Evolutionary conservation across 2,888 invertebrate genomes (phyloP).

Genomic region (Platerodrilus igneus): DNA sequence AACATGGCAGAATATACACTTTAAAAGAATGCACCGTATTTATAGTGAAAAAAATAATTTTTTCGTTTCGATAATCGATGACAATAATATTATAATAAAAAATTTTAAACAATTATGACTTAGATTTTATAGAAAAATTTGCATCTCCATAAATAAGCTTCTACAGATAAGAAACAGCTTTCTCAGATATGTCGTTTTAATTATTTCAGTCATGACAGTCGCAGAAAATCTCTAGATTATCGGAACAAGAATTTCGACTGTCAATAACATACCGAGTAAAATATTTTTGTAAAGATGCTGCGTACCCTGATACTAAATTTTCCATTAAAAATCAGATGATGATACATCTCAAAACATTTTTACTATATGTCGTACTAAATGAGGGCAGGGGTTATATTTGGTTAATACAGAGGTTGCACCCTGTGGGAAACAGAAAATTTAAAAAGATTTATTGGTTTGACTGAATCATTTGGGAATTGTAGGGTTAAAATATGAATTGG

Average conservation of each 20-base stretch:
- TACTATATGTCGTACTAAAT: conserved; percentile 7
- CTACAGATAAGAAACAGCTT: conserved; percentile 9
- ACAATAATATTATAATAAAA: conserved; percentile 10
- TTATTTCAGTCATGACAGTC: conserved; percentile 12
- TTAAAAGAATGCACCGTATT: conserved; percentile 3
- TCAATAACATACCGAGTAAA: conserved; percentile 2
- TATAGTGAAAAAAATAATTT: conserved; percentile 13
- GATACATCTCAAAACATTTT: conserved; percentile 11
- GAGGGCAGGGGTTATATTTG: too few species aligned
- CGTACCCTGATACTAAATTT: conserved; percentile 7
- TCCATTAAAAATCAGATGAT: conserved; percentile 15
- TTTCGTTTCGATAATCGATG: conserved; percentile 16
- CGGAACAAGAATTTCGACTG: conserved; percentile 6
- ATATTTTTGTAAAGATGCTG: conserved; percentile 1
- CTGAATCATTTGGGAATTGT: too few species aligned
- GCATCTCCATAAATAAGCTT: conserved; percentile 10
- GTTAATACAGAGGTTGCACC: too few species aligned
- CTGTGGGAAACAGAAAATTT: too few species aligned
- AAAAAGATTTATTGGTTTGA: too few species aligned
- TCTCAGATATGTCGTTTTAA: conserved; percentile 15
- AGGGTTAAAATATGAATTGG: too few species aligned
- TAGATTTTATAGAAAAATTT: conserved; percentile 20
- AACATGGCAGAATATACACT: conserved; percentile 5
- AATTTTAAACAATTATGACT: conserved; percentile 22
- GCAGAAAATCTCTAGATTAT: conserved; percentile 7